phyloP scores from a whole-genome alignment of 92 coral and sea anemone species.

The Epizoanthus stellaris region DNA sequence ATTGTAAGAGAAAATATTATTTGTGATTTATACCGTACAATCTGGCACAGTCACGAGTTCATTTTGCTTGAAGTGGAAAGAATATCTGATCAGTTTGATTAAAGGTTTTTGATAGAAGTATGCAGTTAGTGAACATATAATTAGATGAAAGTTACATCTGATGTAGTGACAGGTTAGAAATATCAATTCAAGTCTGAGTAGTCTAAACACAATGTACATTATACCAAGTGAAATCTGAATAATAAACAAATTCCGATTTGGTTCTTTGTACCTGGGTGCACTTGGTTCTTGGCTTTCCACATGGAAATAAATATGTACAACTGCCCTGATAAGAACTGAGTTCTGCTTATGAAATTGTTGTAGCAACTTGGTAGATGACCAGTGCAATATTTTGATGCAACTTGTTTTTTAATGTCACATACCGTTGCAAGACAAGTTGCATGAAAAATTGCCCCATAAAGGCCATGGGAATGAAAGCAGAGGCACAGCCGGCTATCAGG shows the following conservation, averaged over 20 bases:
- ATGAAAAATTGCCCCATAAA: too few species aligned
- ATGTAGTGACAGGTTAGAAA: neutral
- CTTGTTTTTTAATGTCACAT: too few species aligned
- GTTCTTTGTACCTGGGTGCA: conserved; percentile 5
- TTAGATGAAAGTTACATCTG: neutral
- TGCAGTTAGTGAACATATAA: neutral
- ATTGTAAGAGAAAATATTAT: neutral
- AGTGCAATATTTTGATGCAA: too few species aligned
- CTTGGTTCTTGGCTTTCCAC: too few species aligned
- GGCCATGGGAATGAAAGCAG: too few species aligned
- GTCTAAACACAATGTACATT: conserved; percentile 2
- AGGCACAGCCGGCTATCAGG: too few species aligned
- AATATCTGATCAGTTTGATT: neutral
- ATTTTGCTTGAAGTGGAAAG: neutral
- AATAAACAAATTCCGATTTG: conserved; percentile 7
- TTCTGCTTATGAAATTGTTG: too few species aligned
- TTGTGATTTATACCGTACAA: neutral
- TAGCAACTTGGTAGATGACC: too few species aligned
- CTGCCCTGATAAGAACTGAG: too few species aligned
- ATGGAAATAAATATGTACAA: too few species aligned
- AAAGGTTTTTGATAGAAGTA: neutral
- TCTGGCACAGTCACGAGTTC: neutral
- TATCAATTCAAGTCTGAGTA: neutral
- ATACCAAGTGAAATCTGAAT: neutral
- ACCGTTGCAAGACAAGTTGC: too few species aligned